Percentiles rank a stretch among this genome's conserved stretches.
phyloP scores from a whole-genome alignment of 2,888 invertebrate species.

The Julus scandinavius region DNA sequence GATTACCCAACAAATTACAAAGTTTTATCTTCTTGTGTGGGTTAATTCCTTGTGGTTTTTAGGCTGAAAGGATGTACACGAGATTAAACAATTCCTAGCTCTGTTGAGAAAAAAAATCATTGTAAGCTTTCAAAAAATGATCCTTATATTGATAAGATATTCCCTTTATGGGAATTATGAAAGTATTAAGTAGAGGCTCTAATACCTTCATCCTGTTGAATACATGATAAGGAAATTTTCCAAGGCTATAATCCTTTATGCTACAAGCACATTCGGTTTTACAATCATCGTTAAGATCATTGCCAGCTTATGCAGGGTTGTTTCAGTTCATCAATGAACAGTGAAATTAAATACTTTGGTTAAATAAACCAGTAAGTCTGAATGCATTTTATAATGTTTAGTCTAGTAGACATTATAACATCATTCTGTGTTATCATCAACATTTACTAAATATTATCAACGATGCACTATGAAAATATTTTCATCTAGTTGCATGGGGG shows the following conservation, averaged over 20 bases:
- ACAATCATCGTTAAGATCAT: not conserved
- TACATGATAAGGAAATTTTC: not conserved
- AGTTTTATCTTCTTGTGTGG: not conserved
- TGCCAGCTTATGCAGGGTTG: too few species aligned
- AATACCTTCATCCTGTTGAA: not conserved
- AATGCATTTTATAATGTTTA: not conserved
- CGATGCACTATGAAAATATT: not conserved
- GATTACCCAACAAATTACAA: not conserved
- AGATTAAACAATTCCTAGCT: not conserved
- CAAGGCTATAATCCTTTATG: not conserved
- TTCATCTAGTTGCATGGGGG: not conserved
- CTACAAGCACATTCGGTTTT: not conserved
- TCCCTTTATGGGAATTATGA: not conserved
- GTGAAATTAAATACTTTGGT: not conserved
- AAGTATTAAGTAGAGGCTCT: not conserved
- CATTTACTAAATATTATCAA: not conserved
- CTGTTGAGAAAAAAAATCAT: not conserved
- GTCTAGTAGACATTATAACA: too few species aligned
- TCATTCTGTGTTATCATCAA: not conserved
- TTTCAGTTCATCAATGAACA: too few species aligned
- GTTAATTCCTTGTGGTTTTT: not conserved
- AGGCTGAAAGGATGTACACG: not conserved
- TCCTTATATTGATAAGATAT: not conserved
- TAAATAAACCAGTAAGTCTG: not conserved
- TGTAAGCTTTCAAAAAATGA: not conserved